A percentile compares a stretch with the other conserved stretches of the same genome.
Conservation (phyloP, 2,113 vertebrate species). For the Meriones unguiculatus region DNA sequence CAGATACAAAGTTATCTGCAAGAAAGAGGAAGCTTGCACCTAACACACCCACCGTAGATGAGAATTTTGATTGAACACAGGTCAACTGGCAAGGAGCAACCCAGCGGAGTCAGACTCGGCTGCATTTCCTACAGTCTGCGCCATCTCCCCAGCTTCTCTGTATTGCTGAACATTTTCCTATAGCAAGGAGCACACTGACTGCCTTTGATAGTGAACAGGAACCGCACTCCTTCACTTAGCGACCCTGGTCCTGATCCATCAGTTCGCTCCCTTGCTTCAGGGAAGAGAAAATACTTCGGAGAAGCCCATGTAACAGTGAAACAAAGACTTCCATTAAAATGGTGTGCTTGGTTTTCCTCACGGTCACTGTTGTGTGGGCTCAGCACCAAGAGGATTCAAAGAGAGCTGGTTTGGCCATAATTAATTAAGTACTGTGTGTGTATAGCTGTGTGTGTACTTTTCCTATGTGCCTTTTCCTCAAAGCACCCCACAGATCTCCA, state of each 20-base stretch:
- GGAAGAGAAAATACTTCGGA: background rate
- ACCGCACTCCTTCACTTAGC: background rate
- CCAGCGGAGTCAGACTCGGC: background rate
- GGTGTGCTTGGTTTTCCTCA: background rate
- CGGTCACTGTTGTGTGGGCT: background rate
- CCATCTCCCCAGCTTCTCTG: background rate
- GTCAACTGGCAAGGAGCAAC: background rate
- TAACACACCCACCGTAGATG: background rate
- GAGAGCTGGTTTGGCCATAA: background rate
- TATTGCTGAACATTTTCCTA: background rate
- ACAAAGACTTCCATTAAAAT: background rate
- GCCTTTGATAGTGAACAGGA: background rate
- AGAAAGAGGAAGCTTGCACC: background rate
- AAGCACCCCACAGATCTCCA: background rate
- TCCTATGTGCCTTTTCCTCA: background rate
- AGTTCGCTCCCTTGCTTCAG: background rate
- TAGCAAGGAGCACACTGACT: background rate
- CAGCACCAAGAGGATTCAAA: background rate
- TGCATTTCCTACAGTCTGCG: background rate
- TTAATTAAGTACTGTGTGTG: background rate
- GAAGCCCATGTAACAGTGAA: background rate
- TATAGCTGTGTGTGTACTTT: rapidly evolving
- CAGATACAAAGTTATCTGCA: background rate
- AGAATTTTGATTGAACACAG: background rate
- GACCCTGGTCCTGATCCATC: background rate